Evolutionary conservation across 2,888 invertebrate species (phyloP), one percentile per base, ranked within the genome.

Genomic region (Leptopilina drosophilae): DNA sequence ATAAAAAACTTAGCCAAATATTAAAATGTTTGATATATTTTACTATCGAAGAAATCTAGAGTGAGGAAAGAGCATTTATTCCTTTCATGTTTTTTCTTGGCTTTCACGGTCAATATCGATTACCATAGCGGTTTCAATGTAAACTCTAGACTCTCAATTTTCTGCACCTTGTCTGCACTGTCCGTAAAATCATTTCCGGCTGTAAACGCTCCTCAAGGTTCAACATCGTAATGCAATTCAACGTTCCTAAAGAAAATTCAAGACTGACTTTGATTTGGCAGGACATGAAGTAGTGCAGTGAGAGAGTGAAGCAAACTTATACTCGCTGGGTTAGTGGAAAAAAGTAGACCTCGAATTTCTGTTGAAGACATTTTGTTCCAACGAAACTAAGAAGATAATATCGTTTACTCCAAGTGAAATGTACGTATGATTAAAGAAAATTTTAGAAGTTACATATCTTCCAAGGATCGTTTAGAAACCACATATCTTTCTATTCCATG

Each of bases 261-360:
- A 49, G 64, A 69, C 80, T 81, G 81, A 82, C 81, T 81, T 81
- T 83, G 78, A 83, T 81, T 77, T 80, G 64, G 49, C 59, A 77
- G 77, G 80, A 81, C 80, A 80, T 80, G 77, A 79, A 80, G 73
- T 65, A 59, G 80, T 76, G 76, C 26, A 64, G 69, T 11, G 49
- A 49, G 46, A 56, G 46, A 64, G 69, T 9, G 49, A 49, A 26
- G 26, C 26, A 26, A 26, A 0, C 26, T 26, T 26, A n/a, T n/a
- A n/a, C n/a, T n/a, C n/a, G n/a, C n/a, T n/a, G n/a, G n/a, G n/a
- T n/a, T n/a, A n/a, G n/a, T n/a, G n/a, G n/a, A n/a, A n/a, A n/a
- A n/a, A n/a, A n/a, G n/a, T n/a, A n/a, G n/a, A n/a, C n/a, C n/a
- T n/a, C n/a, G n/a, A n/a, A n/a, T n/a, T n/a, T n/a, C n/a, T n/a